phyloP scores from a whole-genome alignment of 2,113 vertebrate genomes.

The Nycticryphes semicollaris region DNA sequence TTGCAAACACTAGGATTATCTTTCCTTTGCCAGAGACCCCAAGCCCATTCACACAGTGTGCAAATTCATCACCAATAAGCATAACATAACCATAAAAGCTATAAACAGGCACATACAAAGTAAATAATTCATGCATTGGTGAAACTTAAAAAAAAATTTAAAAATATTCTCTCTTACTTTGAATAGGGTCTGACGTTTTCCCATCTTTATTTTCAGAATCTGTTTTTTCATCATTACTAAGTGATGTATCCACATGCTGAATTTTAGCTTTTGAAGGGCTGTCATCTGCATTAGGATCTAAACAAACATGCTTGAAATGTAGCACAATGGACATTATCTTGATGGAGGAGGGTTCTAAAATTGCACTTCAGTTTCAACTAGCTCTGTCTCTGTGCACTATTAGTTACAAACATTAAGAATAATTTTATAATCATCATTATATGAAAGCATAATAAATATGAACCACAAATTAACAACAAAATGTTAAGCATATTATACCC shows the following conservation, averaged over 20 bases:
- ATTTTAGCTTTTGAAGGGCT: constrained; percentile 19
- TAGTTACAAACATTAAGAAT: neutral
- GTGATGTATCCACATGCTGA: neutral
- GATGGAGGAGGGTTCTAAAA: neutral
- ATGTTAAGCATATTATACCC: neutral
- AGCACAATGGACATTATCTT: neutral
- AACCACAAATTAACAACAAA: neutral
- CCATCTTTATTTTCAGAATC: neutral
- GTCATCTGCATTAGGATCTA: neutral
- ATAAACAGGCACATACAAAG: neutral
- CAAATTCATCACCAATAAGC: neutral
- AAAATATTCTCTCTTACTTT: neutral
- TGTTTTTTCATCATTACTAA: neutral
- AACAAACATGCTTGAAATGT: constrained; percentile 14
- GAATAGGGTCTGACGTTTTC: neutral
- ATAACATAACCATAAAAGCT: neutral
- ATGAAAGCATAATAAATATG: neutral
- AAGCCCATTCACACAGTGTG: neutral
- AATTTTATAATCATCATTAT: neutral
- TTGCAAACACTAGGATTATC: neutral
- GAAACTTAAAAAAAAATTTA: neutral
- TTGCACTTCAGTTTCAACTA: neutral
- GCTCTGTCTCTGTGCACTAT: neutral
- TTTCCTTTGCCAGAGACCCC: neutral
- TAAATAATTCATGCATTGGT: neutral